phyloP scores from a whole-genome alignment of 2,888 invertebrate genomes.

The Leptopilina syphax region DNA sequence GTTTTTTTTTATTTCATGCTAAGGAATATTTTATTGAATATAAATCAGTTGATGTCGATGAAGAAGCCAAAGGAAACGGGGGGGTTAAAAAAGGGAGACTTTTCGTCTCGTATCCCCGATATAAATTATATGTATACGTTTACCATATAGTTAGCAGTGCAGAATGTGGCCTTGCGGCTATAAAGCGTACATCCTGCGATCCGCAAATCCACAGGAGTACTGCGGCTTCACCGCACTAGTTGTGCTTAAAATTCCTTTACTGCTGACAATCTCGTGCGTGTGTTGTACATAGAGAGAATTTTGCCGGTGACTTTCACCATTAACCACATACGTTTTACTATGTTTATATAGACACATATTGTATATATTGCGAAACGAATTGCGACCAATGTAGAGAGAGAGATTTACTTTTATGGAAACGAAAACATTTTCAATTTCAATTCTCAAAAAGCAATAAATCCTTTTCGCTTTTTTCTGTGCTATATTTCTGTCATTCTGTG shows the following conservation, averaged over 20 bases:
- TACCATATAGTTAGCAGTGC: background rate
- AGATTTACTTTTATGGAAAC: conserved; percentile 5
- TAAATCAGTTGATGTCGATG: no score
- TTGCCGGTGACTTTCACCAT: conserved; percentile 34
- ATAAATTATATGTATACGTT: conserved; percentile 19
- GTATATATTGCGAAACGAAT: background rate
- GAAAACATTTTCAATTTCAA: background rate
- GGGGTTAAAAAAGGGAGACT: background rate
- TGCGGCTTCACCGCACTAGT: conserved; percentile 15
- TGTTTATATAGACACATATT: background rate
- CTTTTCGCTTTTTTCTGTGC: no score
- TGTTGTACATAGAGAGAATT: background rate
- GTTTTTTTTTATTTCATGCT: no score
- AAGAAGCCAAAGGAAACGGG: background rate
- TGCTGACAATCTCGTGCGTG: background rate
- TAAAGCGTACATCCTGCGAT: conserved; percentile 28
- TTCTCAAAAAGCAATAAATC: no score
- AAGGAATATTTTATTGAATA: no score
- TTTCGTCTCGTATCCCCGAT: background rate
- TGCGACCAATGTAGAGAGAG: background rate
- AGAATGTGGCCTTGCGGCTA: conserved; percentile 33
- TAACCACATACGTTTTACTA: conserved; percentile 1
- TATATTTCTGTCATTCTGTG: no score
- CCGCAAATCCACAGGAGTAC: conserved; percentile 24
- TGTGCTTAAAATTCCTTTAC: conserved; percentile 5